Evolutionary conservation across 2,888 invertebrate genomes (phyloP).

Genomic region (Sinhomidia bicolor): DNA sequence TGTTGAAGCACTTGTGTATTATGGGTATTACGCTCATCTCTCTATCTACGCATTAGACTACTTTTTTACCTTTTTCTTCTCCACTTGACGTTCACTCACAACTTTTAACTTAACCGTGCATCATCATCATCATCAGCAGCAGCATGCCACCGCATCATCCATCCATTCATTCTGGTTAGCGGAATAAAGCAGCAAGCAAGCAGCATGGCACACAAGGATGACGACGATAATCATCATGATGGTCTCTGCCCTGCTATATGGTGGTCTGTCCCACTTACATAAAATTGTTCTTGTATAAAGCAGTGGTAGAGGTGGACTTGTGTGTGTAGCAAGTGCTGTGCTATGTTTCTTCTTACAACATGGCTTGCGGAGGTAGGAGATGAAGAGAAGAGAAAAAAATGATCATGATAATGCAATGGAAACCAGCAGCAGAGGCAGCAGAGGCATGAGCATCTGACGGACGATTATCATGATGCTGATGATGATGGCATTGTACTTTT

Average conservation of each 20-base stretch:
- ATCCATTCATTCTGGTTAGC: too few relatives aligned
- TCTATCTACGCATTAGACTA: neutral
- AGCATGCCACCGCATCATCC: neutral
- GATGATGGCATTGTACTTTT: constrained; percentile 39
- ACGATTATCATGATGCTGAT: constrained; percentile 20
- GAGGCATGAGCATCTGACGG: neutral
- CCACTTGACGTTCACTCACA: constrained; percentile 25
- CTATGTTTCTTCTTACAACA: neutral
- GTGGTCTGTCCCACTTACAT: constrained; percentile 57
- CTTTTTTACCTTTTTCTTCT: neutral
- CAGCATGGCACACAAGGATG: neutral
- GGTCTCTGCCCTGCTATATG: neutral
- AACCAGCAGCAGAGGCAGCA: neutral
- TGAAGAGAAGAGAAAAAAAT: neutral
- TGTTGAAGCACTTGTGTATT: neutral
- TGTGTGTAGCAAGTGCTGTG: neutral
- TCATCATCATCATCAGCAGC: neutral
- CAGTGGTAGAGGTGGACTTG: neutral
- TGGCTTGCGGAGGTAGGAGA: neutral
- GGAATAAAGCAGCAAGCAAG: too few relatives aligned
- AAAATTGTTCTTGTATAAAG: constrained; percentile 42
- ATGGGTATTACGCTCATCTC: too few relatives aligned
- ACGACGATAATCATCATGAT: constrained; percentile 14
- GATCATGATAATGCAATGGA: neutral
- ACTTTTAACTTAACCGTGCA: neutral